Conservation (phyloP, 2,888 invertebrate genomes). For the Archips xylosteana region DNA sequence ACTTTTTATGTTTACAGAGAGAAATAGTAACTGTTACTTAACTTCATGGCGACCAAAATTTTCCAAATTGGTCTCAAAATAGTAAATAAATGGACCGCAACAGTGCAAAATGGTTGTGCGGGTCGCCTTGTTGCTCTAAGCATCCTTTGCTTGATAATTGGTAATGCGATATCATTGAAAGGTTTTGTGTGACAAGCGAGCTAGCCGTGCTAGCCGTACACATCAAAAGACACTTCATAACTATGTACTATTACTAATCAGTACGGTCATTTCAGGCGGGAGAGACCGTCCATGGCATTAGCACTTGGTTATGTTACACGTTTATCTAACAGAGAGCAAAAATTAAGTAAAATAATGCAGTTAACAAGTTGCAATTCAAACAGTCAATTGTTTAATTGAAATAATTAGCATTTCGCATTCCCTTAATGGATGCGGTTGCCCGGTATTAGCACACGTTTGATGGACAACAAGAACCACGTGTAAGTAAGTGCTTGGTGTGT, state of each 20-base stretch:
- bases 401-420: neutral
- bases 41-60: too few species aligned
- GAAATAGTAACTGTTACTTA: too few species aligned
- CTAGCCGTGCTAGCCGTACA: neutral
- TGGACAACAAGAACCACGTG: conserved; percentile 61
- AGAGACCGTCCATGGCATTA: neutral
- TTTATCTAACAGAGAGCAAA: conserved; percentile 5
- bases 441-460: conserved; percentile 47
- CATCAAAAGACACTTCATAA: neutral
- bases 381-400: conserved; percentile 6
- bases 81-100: too few species aligned
- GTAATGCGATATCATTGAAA: too few species aligned
- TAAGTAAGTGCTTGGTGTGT: conserved; percentile 65
- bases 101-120: too few species aligned
- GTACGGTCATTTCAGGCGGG: neutral
- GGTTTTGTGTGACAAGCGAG: neutral
- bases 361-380: conserved; percentile 8
- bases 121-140: too few species aligned
- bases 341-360: conserved; percentile 3
- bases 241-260: neutral
- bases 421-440: neutral
- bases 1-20: too few species aligned
- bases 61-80: too few species aligned
- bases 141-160: too few species aligned
- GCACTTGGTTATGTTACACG: neutral